Conservation (phyloP, 2,797 vertebrate genomes). For the Sebastes hubbsi region DNA sequence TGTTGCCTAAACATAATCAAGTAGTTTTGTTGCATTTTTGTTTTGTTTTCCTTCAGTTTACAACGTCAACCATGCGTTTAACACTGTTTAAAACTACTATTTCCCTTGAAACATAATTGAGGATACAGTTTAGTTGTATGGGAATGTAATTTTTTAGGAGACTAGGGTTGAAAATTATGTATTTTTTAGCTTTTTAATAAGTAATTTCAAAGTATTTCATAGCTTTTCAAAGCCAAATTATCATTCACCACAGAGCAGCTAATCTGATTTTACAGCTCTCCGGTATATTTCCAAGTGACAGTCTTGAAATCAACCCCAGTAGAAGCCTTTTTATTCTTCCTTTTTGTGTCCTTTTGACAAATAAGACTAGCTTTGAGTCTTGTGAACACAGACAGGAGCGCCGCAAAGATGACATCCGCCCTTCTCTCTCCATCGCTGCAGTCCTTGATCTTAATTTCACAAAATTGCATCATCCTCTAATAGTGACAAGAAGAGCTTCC, state of each 20-base stretch:
- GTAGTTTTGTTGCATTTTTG: too few species aligned
- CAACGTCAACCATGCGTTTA: too few species aligned
- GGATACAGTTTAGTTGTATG: not conserved
- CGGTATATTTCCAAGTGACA: not conserved
- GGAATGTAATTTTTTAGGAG: fast-evolving
- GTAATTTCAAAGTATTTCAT: not conserved
- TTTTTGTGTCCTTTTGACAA: not conserved
- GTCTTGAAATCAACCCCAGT: not conserved
- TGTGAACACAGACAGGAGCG: not conserved
- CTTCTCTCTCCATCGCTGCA: not conserved
- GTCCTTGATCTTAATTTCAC: not conserved
- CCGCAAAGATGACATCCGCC: too few species aligned
- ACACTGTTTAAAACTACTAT: not conserved
- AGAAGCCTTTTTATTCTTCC: not conserved
- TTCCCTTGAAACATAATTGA: fast-evolving
- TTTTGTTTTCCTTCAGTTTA: too few species aligned
- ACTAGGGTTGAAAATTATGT: fast-evolving
- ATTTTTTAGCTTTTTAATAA: not conserved
- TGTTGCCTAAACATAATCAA: too few species aligned
- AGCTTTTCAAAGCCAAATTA: not conserved
- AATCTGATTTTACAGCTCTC: not conserved
- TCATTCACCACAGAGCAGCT: not conserved
- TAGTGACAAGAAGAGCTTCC: too few species aligned
- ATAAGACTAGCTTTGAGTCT: not conserved
- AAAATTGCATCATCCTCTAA: not conserved